Base-by-base conservation (phyloP, 2,113 vertebrate genomes). In the Podiceps cristatus region DNA sequence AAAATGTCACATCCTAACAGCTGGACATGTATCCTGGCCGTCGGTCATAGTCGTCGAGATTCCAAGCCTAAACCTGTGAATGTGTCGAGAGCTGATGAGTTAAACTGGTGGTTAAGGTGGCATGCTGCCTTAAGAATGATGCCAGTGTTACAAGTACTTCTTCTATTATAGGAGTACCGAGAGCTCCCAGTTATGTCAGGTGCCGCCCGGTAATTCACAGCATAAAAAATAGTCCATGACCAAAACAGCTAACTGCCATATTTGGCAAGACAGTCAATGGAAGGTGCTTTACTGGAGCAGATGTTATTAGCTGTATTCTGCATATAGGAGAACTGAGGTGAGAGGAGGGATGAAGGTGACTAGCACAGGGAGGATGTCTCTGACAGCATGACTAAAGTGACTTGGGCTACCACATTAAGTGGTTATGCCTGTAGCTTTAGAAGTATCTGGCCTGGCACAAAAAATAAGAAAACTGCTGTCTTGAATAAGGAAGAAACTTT, bases 351-450 rank as follows among this genome's bases (percentile, higher is more conserved):
- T 82, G 58, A 66, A 72, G 62, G 35, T 23, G 52, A 53, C 37
- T 53, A 42, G 45, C 0, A 1, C 45, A 66, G 28, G 27, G 10
- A 52, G 23, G 27, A 44, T 59, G 28, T 45, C 22, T 37, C 31
- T 63, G 35, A n/a, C 33, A 33, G 23, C 47, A 40, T n/a, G 59
- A 22, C 18, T 66, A 42, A 66, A 60, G 45, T 5, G 1, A 29
- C 24, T 47, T 1, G 1, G n/a, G 33, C 29, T 44, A 37, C 49
- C 1, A 0, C 35, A 33, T 69, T 69, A 88, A 58, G 42, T 3
- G 2, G 18, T 76, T 82, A 27, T 20, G 8, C 66, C 52, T 64
- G 58, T n/a, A n/a, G 47, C 78, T 83, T 72, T 42, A 78, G 59
- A 88, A 59, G 52, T 5, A 0, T 40, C 78, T 66, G 42, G 18